Percentiles rank a stretch among this genome's conserved stretches.
phyloP scores from a whole-genome alignment of 2,888 invertebrate species.

The Himalopsyche kuldschensis region DNA sequence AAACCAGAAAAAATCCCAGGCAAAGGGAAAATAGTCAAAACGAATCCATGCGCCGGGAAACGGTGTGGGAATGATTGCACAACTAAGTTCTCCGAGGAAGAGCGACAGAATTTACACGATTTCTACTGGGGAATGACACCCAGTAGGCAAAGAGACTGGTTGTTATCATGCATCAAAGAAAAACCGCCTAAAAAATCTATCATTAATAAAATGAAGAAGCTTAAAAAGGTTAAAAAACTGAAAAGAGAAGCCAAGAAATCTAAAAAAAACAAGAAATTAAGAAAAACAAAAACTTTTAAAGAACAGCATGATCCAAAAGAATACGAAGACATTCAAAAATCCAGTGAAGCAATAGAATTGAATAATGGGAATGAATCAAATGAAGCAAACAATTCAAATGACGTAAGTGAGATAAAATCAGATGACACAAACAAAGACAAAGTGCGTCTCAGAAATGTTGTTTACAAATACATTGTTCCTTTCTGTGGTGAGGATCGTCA shows the following conservation, averaged over 20 bases:
- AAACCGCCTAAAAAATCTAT: background rate
- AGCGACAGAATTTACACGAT: background rate
- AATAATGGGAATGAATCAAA: background rate
- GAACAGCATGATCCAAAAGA: background rate
- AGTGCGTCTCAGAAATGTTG: background rate
- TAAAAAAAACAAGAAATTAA: background rate
- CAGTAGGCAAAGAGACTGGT: background rate
- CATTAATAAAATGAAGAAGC: background rate
- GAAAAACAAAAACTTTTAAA: background rate
- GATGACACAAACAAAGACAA: background rate
- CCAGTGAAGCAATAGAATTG: background rate
- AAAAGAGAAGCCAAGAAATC: background rate
- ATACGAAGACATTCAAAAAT: background rate
- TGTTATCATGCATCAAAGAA: conserved; percentile 3
- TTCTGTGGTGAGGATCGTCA: background rate
- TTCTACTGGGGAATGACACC: conserved; percentile 4
- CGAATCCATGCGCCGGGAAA: background rate
- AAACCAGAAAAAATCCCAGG: background rate
- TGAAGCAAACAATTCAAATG: background rate
- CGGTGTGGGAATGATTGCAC: background rate
- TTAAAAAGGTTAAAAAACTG: background rate
- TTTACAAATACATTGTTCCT: background rate
- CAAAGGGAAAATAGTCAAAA: conserved; percentile 2
- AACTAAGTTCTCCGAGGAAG: background rate
- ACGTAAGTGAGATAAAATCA: background rate